A percentile compares a stretch with the other conserved stretches of the same genome.
Evolutionary conservation across 2,113 vertebrate genomes (phyloP).

Genomic region (Vidua macroura): DNA sequence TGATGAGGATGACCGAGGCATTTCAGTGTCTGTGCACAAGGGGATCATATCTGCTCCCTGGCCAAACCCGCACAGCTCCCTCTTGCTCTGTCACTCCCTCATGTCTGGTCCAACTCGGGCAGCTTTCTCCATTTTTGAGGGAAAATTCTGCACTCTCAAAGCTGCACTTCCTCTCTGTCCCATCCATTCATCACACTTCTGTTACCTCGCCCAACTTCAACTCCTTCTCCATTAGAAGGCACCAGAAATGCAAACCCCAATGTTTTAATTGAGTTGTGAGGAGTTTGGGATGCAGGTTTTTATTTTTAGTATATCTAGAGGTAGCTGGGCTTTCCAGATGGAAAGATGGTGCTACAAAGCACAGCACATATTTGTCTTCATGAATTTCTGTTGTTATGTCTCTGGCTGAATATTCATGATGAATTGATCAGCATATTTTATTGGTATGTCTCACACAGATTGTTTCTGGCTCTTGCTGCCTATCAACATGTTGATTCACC

Average conservation of each 20-base stretch:
- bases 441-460: neutral
- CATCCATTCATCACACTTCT: neutral
- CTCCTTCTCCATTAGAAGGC: neutral
- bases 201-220: neutral
- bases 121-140: neutral
- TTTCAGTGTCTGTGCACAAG: neutral
- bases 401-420: neutral
- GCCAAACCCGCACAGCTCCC: neutral
- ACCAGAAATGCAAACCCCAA: neutral
- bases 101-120: neutral
- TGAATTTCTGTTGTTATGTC: neutral
- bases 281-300: neutral
- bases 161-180: neutral
- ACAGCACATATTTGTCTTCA: neutral
- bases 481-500: neutral
- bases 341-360: neutral
- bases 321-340: neutral
- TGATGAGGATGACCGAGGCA: neutral
- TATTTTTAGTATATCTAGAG: neutral
- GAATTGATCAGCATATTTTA: conserved; percentile 8
- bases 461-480: neutral
- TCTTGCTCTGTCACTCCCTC: neutral
- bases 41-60: neutral
- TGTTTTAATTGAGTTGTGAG: neutral
- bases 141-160: neutral